Evolutionary conservation across 2,797 vertebrate species (phyloP), one percentile per base, ranked within the genome.

Genomic region (Parambassis ranga): DNA sequence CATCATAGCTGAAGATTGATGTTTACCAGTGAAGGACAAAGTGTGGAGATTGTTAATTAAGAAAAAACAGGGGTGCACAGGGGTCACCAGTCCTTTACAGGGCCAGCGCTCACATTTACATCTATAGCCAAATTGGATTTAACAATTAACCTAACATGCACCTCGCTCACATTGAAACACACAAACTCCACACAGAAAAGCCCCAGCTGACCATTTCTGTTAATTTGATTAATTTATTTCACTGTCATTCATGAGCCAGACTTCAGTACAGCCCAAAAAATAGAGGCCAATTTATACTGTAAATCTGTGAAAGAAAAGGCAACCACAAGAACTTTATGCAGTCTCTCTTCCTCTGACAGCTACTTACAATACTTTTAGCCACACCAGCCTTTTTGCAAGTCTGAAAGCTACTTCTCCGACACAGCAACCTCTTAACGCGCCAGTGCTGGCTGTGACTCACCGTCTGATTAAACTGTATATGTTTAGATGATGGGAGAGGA

Each of bases 381-480:
- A 8, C 10, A 19, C 26, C 27, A 28, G 30, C 24, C 16, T 57
- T 69, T 65, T 59, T 71, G 20, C 30, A 51, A 64, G 57, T 59
- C 55, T 71, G 27, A 71, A 55, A 65, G 66, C 36, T 56, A 66
- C 65, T 77, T 71, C 77, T 64, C 75, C 71, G 77, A 76, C 78
- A 79, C 78, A 76, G 73, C 77, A 81, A 37, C 66, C 78, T 66
- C 52, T 72, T 65, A 81, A 88, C 85, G 87, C 68, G 50, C 78
- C 66, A 63, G 68, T 10, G 13, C 53, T 44, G 63, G 75, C 81
- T 79, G 82, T 81, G 80, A 79, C 77, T 85, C 70, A 74, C 69
- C n/a, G 49, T 44, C 82, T 87, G 86, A 91, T 90, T 88, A 86
- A 91, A 90, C 82, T 64, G 65, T 86, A 78, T 77, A 79, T 83